phyloP scores from a whole-genome alignment of 2,113 vertebrate species.

The Brachyistius frenatus region DNA sequence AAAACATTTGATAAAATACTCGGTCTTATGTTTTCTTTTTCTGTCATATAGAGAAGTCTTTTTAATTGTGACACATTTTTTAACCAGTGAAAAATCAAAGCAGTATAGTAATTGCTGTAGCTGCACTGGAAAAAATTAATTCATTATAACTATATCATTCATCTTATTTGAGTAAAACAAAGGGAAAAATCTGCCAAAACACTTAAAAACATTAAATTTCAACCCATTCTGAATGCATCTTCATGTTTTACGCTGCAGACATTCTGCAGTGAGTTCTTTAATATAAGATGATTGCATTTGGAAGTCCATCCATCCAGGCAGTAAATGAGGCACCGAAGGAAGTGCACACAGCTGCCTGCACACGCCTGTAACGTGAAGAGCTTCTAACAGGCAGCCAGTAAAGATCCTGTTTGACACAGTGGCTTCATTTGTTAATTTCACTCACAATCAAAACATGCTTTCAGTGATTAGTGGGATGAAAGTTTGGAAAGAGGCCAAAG shows the following conservation, averaged over 20 bases:
- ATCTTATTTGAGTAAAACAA: too few species aligned
- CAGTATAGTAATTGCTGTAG: not conserved
- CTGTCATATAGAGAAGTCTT: too few species aligned
- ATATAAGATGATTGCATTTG: not conserved
- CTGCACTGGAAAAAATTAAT: not conserved
- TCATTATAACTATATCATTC: too few species aligned
- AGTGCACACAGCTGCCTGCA: conserved; percentile 24
- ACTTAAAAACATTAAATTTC: too few species aligned
- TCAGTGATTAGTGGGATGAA: conserved; percentile 34
- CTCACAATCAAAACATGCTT: conserved; percentile 17
- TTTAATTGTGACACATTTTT: too few species aligned
- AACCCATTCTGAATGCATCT: too few species aligned
- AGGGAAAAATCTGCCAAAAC: too few species aligned
- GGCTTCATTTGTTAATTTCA: conserved; percentile 28
- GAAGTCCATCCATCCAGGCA: not conserved
- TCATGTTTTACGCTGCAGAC: too few species aligned
- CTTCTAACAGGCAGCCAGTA: conserved; percentile 13
- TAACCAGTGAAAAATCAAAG: not conserved
- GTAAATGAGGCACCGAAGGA: conserved; percentile 3
- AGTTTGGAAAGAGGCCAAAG: conserved; percentile 40
- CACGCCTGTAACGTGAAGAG: not conserved
- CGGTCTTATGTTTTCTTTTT: not conserved
- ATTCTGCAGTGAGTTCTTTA: not conserved
- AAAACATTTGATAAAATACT: not conserved
- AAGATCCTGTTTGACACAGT: conserved; percentile 48